Evolutionary conservation across 2,888 invertebrate genomes (phyloP), one percentile per base, ranked within the genome.

Genomic region (Electrophaes corylata): DNA sequence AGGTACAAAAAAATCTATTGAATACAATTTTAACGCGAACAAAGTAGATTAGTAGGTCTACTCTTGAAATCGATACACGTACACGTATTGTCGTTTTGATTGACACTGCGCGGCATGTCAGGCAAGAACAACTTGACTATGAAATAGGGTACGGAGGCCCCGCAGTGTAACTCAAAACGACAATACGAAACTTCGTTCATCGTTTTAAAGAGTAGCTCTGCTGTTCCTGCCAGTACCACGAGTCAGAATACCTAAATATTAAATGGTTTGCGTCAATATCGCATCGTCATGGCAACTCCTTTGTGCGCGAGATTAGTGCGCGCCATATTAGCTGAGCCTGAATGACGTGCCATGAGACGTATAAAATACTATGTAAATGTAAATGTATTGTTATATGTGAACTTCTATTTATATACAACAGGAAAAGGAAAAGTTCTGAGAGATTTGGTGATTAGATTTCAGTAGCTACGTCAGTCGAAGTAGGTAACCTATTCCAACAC

Each of bases 251-350:
- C 86, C 88, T 87, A 88, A 90, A 88, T 88, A 88, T 89, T 84
- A 89, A 91, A 89, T 86, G 87, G 88, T 86, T 88, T 74, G 86
- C 83, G 81, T 84, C 78, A 78, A 84, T 81, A 85, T 84, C 71
- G 90, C 89, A 73, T 68, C 74, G 89, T 91, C 91, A 91, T 89
- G 89, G 84, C 86, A 83, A 84, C 83, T 83, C 82, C 82, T 89
- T 91, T 91, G 90, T 90, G 79, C 75, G 72, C 68, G 71, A 87
- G 89, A 90, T 90, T 89, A 90, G 83, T 84, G 73, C 73, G 79
- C 79, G 81, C 83, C 77, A 84, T 89, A 89, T 89, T 88, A 88
- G 85, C 86, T 71, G 75, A 72, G 74, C 72, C 50, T 39, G 54
- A 51, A 56, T 51, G 55, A 55, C 51, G 55, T 51, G 55, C 83